A percentile compares a stretch with the other conserved stretches of the same genome.
These are phyloP conservation scores for Troides helena DNA, from an alignment of 2,888 invertebrate genomes.

Conservation along the genomic window DNA sequence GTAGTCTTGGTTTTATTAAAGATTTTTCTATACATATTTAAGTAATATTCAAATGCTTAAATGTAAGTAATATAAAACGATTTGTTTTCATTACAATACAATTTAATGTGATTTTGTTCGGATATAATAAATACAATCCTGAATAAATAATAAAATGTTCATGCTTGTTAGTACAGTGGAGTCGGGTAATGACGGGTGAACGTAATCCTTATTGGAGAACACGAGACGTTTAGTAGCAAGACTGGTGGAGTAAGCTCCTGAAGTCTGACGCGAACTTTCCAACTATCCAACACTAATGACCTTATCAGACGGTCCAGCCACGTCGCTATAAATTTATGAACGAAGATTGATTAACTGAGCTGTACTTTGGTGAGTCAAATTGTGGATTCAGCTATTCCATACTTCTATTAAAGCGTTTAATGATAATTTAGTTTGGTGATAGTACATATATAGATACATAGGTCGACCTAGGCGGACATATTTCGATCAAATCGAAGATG, in stretches of 20 bases:
- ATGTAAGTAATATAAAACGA: too few species aligned
- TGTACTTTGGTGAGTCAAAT: not conserved
- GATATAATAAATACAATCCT: not conserved
- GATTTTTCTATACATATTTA: too few species aligned
- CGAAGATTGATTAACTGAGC: conserved; percentile 13
- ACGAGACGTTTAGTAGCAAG: conserved; percentile 2
- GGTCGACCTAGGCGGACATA: too few species aligned
- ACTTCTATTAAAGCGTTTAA: not conserved
- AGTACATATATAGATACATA: too few species aligned
- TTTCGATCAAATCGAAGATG: too few species aligned
- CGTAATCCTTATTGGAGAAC: not conserved
- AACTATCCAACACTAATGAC: conserved; percentile 19
- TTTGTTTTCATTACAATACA: not conserved
- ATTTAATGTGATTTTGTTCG: not conserved
- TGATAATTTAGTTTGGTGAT: not conserved
- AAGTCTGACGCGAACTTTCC: conserved; percentile 13
- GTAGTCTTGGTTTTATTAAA: too few species aligned
- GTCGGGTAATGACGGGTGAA: not conserved
- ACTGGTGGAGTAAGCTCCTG: conserved; percentile 7
- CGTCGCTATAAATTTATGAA: conserved; percentile 17
- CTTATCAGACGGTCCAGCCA: conserved; percentile 25
- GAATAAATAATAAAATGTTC: not conserved
- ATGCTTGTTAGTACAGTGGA: not conserved
- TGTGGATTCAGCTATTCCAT: not conserved
- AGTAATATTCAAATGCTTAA: too few species aligned